Conservation (phyloP, 2,113 vertebrate species). For the Vicugna pacos region DNA sequence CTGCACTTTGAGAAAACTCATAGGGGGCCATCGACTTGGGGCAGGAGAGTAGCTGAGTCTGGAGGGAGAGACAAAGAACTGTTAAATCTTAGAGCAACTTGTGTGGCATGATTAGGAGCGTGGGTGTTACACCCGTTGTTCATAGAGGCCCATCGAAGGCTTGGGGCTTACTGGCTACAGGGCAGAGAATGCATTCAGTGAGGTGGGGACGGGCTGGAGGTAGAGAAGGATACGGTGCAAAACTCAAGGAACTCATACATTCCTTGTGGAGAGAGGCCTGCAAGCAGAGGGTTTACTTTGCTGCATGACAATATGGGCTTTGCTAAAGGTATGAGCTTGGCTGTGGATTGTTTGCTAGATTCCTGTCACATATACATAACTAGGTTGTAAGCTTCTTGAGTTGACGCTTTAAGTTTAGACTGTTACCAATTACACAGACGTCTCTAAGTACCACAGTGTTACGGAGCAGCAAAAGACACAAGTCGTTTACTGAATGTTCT, state of each 20-base stretch:
- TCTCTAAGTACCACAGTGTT: neutral
- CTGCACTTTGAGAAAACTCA: neutral
- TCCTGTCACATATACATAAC: neutral
- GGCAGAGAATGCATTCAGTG: neutral
- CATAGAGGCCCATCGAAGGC: neutral
- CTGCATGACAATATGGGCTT: neutral
- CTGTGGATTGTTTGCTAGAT: neutral
- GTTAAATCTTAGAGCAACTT: neutral
- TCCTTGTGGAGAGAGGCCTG: neutral
- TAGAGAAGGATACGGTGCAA: neutral
- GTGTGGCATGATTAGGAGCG: neutral
- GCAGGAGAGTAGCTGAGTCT: neutral
- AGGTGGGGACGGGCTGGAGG: neutral
- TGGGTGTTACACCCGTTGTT: neutral
- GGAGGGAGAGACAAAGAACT: neutral
- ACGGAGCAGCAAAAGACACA: neutral
- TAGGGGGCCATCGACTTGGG: neutral
- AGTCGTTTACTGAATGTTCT: neutral
- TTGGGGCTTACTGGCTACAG: neutral
- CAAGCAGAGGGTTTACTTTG: neutral
- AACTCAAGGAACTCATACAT: neutral
- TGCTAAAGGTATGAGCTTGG: neutral
- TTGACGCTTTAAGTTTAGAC: constrained; percentile 7
- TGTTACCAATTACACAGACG: neutral
- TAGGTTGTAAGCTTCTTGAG: neutral